Conservation (phyloP, 2,888 invertebrate genomes). For the Cantharis rufa region DNA sequence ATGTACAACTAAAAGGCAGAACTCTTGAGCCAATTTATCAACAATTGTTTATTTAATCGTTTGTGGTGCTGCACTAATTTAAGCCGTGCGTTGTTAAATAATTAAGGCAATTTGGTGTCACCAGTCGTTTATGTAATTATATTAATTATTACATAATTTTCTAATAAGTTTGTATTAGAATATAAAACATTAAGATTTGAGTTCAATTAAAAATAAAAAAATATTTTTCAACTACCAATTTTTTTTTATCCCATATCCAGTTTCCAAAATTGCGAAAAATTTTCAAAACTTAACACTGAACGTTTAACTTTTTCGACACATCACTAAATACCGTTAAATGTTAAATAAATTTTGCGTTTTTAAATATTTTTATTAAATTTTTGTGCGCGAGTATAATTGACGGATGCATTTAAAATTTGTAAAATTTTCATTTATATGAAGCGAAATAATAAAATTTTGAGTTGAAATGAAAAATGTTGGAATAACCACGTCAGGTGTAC, state of each 20-base stretch:
- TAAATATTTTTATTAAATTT: neutral
- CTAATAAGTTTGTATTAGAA: neutral
- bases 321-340: neutral
- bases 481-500: neutral
- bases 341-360: neutral
- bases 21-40: neutral
- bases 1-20: neutral
- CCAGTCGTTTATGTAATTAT: neutral
- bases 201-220: neutral
- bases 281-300: neutral
- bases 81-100: neutral
- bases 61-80: neutral
- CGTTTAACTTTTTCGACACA: neutral
- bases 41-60: neutral
- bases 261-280: neutral
- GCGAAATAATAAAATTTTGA: neutral
- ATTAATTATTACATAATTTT: neutral
- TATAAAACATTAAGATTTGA: neutral
- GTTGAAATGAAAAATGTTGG: neutral
- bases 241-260: neutral
- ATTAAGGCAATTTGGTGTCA: conserved; percentile 4
- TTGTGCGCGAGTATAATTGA: neutral
- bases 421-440: neutral
- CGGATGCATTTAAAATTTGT: neutral
- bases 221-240: neutral